Conservation (phyloP, 2,797 vertebrate species). For the Steatocranus sp. region DNA sequence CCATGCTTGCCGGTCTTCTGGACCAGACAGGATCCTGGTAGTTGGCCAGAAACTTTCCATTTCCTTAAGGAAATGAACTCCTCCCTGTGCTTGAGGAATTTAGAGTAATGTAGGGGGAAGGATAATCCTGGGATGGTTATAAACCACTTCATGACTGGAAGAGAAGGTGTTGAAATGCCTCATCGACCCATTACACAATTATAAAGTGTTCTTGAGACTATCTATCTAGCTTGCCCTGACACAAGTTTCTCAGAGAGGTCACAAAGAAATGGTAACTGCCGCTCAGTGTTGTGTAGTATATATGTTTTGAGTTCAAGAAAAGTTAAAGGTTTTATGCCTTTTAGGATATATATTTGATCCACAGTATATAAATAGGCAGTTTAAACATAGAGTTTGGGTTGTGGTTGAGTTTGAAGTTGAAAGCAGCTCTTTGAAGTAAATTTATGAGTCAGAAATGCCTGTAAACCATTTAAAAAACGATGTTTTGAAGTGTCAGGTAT, state of each 20-base stretch:
- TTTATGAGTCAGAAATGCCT: background rate
- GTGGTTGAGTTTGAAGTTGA: background rate
- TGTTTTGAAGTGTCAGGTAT: background rate
- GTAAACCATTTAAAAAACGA: background rate
- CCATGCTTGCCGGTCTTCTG: background rate
- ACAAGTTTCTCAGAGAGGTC: background rate
- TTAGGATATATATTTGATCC: background rate
- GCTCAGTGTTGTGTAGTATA: background rate
- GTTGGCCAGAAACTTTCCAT: background rate
- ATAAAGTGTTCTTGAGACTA: background rate
- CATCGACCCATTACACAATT: background rate
- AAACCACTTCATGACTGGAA: background rate
- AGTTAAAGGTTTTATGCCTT: background rate
- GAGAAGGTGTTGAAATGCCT: background rate
- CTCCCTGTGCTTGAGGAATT: background rate
- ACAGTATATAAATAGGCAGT: background rate
- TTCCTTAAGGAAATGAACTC: background rate
- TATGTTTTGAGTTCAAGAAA: background rate
- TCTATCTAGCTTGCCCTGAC: background rate
- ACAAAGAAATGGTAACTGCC: background rate
- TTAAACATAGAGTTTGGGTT: background rate
- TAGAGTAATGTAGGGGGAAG: background rate
- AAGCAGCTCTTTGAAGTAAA: background rate
- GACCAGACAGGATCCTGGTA: background rate
- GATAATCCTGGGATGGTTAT: background rate